Base-by-base conservation (phyloP, 2,888 invertebrate genomes). In the Shargacucullia verbasci region DNA sequence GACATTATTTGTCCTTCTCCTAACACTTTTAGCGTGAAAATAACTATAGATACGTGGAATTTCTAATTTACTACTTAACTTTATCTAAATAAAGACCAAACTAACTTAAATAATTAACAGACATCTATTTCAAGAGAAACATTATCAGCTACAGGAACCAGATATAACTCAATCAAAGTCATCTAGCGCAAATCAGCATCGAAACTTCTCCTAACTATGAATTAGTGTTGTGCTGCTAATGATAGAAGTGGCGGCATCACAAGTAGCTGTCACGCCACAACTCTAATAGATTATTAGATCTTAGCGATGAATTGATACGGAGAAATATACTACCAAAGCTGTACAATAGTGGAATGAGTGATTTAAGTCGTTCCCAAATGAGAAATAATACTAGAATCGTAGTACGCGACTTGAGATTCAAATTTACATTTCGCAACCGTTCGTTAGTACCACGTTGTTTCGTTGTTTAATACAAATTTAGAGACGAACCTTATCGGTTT, bases 231-330 rank as follows among this genome's bases (percentile, higher is more conserved):
- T 63, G 50, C 47, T 48, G 41, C 67, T 80, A 77, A 76, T 74
- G 73, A 70, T 62, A 63, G 52, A 66, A 68, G 54, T 58, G 48
- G 57, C 45, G 55, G 48, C 56, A 54, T 68, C 45, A 74, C 60
- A 60, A 67, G 64, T 64, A 57, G 64, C 52, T 58, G 43, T 55
- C 40, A 46, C 34, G 34, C 35, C 60, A 56, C 53, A 60, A 62
- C 45, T 63, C 47, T 61, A 70, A 76, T 67, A 73, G 67, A 69
- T 69, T 69, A 62, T 55, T 78, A 62, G 73, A 76, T 73, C 73
- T 63, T 74, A 43, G 70, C 33, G 34, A 27, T 35, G 15, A 12
- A 43, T 37, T 29, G 27, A 37, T 35, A 20, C 8, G 34, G 13
- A 43, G 29, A 39, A 38, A 37, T 35, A 48, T 0, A 39, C 20